Percentiles rank a stretch among this genome's conserved stretches.
These are phyloP conservation scores for Yponomeuta cagnagella DNA, from an alignment of 2,888 invertebrate genomes.

Conservation along the genomic window DNA sequence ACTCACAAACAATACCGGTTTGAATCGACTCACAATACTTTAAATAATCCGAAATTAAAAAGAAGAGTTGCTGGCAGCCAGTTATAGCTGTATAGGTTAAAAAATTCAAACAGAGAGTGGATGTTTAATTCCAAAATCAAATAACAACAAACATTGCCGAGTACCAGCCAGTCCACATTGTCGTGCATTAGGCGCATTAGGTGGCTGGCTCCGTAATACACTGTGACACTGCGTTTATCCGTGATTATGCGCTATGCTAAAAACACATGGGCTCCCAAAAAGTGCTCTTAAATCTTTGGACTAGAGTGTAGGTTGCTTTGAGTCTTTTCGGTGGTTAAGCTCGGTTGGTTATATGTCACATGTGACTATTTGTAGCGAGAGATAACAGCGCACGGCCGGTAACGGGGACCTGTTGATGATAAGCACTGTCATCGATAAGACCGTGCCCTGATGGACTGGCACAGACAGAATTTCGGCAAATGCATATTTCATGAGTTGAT, in stretches of 20 bases:
- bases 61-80: background rate
- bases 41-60: background rate
- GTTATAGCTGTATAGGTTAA: background rate
- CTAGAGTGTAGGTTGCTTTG: slow-evolving; percentile 28
- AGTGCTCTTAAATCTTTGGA: slow-evolving; percentile 21
- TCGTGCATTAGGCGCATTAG: slow-evolving; percentile 71
- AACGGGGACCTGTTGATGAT: slow-evolving; percentile 71
- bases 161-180: slow-evolving; percentile 48
- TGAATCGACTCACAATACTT: too few species aligned
- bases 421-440: slow-evolving; percentile 71
- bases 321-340: slow-evolving; percentile 33
- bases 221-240: slow-evolving; percentile 67
- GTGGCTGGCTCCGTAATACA: slow-evolving; percentile 60
- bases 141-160: slow-evolving; percentile 37
- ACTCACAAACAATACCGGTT: too few species aligned
- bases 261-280: slow-evolving; percentile 21
- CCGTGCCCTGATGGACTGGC: slow-evolving; percentile 63
- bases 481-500: slow-evolving; percentile 74
- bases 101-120: slow-evolving; percentile 1
- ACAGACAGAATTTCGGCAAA: slow-evolving; percentile 68
- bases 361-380: slow-evolving; percentile 70
- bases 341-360: slow-evolving; percentile 21
- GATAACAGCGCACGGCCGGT: slow-evolving; percentile 70
- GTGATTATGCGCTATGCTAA: slow-evolving; percentile 48
- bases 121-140: slow-evolving; percentile 33